Evolutionary conservation across 2,113 vertebrate genomes (phyloP).

Genomic region (Boleophthalmus pectinirostris): DNA sequence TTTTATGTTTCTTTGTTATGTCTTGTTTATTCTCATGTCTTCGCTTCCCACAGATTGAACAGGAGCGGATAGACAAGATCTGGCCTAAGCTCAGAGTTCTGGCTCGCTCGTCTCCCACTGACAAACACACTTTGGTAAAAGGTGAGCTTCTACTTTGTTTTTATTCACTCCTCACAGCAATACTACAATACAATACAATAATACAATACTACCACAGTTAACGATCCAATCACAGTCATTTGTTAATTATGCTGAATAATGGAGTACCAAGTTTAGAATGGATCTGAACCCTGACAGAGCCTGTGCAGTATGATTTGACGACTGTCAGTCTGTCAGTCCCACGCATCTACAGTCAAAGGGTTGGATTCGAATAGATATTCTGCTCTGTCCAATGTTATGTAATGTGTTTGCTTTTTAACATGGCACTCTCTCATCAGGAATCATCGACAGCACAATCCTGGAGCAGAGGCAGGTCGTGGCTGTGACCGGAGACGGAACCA

Average conservation of each 20-base stretch:
- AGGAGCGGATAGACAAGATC: constrained; percentile 95
- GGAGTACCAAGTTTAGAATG: too few species aligned
- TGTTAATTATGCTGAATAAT: too few species aligned
- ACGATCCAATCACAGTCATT: too few species aligned
- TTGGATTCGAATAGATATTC: too few species aligned
- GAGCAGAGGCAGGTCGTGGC: constrained; percentile 97
- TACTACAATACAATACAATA: too few species aligned
- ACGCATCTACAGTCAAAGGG: too few species aligned
- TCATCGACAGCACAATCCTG: constrained; percentile 94
- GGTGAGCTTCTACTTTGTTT: constrained; percentile 68
- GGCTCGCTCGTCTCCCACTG: constrained; percentile 95
- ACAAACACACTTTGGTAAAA: constrained; percentile 98
- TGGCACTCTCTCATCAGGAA: constrained; percentile 74
- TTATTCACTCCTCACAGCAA: background rate
- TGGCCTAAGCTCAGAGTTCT: constrained; percentile 98
- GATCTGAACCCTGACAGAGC: too few species aligned
- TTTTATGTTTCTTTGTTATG: background rate
- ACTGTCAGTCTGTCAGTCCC: too few species aligned
- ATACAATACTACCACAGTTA: too few species aligned
- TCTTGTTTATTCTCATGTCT: background rate
- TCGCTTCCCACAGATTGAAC: constrained; percentile 86
- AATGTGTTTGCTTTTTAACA: background rate
- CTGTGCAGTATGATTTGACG: too few species aligned
- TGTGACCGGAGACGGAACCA: constrained; percentile 96
- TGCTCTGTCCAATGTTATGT: too few species aligned